Conservation (phyloP, 2,113 vertebrate species). For the Xiphias gladius region DNA sequence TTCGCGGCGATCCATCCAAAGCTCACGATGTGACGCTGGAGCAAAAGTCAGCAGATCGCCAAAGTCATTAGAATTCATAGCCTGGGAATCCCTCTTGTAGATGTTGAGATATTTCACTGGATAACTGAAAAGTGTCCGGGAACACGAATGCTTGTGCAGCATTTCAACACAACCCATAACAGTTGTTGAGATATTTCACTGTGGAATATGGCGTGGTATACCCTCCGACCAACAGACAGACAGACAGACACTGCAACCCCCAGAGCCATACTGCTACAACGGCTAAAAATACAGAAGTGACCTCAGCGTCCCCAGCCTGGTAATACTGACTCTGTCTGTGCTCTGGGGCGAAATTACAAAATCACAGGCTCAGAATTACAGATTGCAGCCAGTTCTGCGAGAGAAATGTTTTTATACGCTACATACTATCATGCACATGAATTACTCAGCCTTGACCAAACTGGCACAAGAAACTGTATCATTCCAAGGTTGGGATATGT, state of each 20-base stretch:
- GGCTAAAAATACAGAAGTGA: background rate
- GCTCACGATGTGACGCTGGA: no score
- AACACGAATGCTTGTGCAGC: no score
- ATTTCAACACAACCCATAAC: no score
- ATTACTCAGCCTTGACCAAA: slow-evolving; percentile 15
- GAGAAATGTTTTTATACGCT: background rate
- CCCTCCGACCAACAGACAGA: background rate
- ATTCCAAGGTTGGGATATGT: slow-evolving; percentile 31
- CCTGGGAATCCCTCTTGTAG: no score
- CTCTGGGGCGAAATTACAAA: slow-evolving; percentile 20
- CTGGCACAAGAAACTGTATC: background rate
- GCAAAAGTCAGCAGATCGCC: no score
- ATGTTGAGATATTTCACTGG: no score
- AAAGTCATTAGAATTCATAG: no score
- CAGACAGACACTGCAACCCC: background rate
- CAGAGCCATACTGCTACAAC: background rate
- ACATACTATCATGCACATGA: background rate
- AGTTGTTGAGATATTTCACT: no score
- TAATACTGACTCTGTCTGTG: slow-evolving; percentile 17
- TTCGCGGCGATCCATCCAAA: no score
- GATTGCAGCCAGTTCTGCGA: background rate
- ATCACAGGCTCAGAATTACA: background rate
- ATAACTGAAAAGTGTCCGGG: no score
- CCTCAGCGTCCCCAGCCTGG: background rate
- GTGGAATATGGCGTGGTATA: no score